These are phyloP conservation scores for Ammospiza nelsoni DNA, from an alignment of 2,113 vertebrate genomes.

Conservation along the genomic window DNA sequence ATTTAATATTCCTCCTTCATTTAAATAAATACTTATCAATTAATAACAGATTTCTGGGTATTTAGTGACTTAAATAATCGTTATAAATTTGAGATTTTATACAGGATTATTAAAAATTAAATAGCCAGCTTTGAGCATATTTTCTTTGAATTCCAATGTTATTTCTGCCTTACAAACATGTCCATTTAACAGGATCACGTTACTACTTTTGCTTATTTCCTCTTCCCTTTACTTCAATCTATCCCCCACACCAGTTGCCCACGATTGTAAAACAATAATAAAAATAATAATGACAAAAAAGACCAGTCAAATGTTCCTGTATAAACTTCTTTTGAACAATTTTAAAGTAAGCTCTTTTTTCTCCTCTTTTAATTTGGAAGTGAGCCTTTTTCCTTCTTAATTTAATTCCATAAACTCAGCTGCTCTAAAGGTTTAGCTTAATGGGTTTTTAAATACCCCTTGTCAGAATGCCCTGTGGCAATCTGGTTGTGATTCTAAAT, in stretches of 20 bases:
- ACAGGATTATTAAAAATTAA: background rate
- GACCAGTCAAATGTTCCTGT: background rate
- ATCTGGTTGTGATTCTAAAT: background rate
- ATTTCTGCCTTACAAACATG: background rate
- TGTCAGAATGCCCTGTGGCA: slow-evolving; percentile 10
- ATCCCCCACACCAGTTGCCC: rapidly evolving
- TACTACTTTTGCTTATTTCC: background rate
- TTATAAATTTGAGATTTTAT: background rate
- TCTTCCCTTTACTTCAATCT: background rate
- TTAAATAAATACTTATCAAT: background rate
- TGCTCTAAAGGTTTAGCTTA: background rate
- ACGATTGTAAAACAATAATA: background rate
- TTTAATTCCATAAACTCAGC: slow-evolving; percentile 3
- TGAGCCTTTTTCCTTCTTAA: background rate
- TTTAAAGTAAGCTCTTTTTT: background rate
- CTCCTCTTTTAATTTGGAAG: slow-evolving; percentile 24
- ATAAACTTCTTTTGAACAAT: background rate
- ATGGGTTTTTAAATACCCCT: slow-evolving; percentile 29
- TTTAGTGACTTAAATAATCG: background rate
- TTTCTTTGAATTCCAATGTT: background rate
- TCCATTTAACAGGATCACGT: background rate
- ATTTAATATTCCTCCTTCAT: background rate
- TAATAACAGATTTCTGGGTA: background rate
- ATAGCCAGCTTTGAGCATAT: background rate
- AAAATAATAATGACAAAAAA: background rate